Base-by-base conservation (phyloP, 2,888 invertebrate genomes). In the Netelia melanura region DNA sequence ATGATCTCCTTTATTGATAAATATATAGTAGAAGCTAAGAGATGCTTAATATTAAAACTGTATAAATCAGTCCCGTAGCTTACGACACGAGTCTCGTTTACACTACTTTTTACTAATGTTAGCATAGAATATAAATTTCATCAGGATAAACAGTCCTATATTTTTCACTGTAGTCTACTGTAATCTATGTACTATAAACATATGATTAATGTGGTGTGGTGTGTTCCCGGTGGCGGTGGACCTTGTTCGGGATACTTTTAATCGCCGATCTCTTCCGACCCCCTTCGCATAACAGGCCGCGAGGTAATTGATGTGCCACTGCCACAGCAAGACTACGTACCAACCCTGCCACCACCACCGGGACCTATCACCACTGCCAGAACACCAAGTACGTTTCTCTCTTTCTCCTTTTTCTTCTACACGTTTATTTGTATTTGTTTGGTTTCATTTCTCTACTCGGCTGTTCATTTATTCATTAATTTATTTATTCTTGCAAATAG, bases 341-440 rank as follows among this genome's bases (percentile, higher is more conserved):
- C 94, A 94, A 93, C 94, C 91, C 92, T 94, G 93, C 94, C 94
- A 93, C 94, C 95, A 91, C 95, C 95, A 90, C 95, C 95, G 91
- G 93, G 95, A 94, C 95, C 95, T 87, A 89, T 91, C 91, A 91
- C 92, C 90, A 93, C 93, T 91, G 95, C 95, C 95, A 95, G 95
- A 94, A 86, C 87, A 86, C 87, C 88, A 90, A 90, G 90, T 90
- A 90, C 76, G 90, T 90, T 84, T 58, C 61, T 68, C 64, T 80
- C 61, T 52, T 44, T 65, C 52, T 77, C 61, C 58, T 75, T 44
- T 79, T 23, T 86, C 61, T 81, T 84, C 23, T 67, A 44, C 48
- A 56, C 58, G 65, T 58, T 72, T 38, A 38, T 38, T 38, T 38
- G 8, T 6, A 8, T 54, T 43, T 71, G 30, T 67, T 58, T 11